Evolutionary conservation across 2,888 invertebrate species (phyloP).

Genomic region (Trichopoda pennipes): DNA sequence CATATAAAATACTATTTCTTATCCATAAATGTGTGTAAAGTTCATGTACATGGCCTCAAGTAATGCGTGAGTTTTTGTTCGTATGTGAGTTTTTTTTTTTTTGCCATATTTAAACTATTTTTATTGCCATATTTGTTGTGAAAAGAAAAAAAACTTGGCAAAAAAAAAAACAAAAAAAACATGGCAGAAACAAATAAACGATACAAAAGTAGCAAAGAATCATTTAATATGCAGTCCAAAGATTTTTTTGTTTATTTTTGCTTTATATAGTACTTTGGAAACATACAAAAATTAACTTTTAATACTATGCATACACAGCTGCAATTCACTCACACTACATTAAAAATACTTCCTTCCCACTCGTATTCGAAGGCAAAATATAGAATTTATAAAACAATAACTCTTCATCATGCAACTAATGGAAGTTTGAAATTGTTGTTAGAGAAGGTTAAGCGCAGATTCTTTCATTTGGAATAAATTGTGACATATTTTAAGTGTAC

Average conservation of each 20-base stretch:
- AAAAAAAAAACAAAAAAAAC: conserved; percentile 13
- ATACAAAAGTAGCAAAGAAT: conserved; percentile 35
- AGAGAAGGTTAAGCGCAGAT: conserved; percentile 10
- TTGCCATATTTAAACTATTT: conserved; percentile 22
- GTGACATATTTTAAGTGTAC: background rate
- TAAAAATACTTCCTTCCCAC: conserved; percentile 26
- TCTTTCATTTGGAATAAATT: background rate
- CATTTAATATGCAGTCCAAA: conserved; percentile 58
- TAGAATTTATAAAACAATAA: conserved; percentile 12
- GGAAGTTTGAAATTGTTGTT: conserved; percentile 4
- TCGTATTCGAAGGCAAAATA: conserved; percentile 1
- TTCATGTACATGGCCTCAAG: conserved; percentile 17
- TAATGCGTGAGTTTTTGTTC: conserved; percentile 1
- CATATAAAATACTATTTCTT: background rate
- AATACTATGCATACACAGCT: background rate
- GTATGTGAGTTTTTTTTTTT: conserved; percentile 11
- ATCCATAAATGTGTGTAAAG: background rate
- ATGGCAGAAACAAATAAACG: conserved; percentile 39
- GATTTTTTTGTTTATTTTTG: conserved; percentile 7
- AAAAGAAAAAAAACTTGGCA: conserved; percentile 14
- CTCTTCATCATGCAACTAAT: conserved; percentile 12
- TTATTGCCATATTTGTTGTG: conserved; percentile 36
- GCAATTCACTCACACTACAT: background rate
- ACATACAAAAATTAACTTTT: background rate
- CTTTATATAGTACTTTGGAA: background rate